These are phyloP conservation scores for Sciurus niger DNA, from an alignment of 2,113 vertebrate genomes.

Conservation along the genomic window DNA sequence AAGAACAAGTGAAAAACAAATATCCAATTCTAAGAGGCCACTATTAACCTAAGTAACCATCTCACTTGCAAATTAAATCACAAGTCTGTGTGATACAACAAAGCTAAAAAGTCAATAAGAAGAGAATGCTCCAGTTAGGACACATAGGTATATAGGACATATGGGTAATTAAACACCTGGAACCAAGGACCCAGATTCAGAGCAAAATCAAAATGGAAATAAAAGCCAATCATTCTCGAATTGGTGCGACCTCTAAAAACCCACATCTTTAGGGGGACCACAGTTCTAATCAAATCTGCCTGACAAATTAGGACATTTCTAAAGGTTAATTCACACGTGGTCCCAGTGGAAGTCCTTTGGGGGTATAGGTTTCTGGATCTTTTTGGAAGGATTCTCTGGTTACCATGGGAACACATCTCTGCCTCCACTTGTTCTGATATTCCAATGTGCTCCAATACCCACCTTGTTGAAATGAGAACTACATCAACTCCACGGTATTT, in stretches of 20 bases:
- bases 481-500: neutral
- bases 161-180: conserved; percentile 52
- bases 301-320: conserved; percentile 24
- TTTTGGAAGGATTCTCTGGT: conserved; percentile 29
- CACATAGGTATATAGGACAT: neutral
- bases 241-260: neutral
- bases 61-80: conserved; percentile 54
- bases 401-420: neutral
- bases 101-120: conserved; percentile 17
- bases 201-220: conserved; percentile 63
- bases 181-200: conserved; percentile 3
- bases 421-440: neutral
- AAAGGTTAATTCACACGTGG: conserved; percentile 53
- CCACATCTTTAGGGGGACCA: neutral
- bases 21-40: conserved; percentile 22
- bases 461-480: conserved; percentile 16
- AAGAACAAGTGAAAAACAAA: conserved; percentile 62
- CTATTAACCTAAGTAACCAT: conserved; percentile 41
- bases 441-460: neutral
- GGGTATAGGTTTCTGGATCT: neutral
- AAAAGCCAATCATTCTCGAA: conserved; percentile 44
- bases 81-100: neutral
- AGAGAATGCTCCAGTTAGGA: neutral
- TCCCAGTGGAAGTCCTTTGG: neutral
- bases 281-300: conserved; percentile 42